Conservation (phyloP, 2,113 vertebrate genomes). For the Salvelinus fontinalis region DNA sequence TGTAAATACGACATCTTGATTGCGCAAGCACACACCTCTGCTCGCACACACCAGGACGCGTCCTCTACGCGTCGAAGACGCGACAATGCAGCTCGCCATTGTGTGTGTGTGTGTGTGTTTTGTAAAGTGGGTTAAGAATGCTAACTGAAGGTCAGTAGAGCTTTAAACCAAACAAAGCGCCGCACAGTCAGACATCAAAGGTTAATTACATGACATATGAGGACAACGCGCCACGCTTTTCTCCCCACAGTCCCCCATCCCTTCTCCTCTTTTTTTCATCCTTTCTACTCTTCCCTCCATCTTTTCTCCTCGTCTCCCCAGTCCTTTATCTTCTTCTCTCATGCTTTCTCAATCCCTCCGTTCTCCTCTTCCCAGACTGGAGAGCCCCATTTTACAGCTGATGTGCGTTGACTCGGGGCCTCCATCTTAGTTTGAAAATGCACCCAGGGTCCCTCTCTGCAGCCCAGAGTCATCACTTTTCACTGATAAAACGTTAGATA, state of each 20-base stretch:
- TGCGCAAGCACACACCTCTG: not conserved
- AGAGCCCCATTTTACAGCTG: conserved; percentile 17
- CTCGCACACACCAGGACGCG: not conserved
- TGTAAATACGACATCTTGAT: too few relatives aligned
- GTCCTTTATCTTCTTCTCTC: not conserved
- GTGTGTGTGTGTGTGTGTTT: conserved; percentile 2
- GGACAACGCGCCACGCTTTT: conserved; percentile 4
- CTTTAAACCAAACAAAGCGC: conserved; percentile 5
- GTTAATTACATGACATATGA: conserved; percentile 58
- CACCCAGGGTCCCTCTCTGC: conserved; percentile 24
- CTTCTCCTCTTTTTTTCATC: not conserved
- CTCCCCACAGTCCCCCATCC: not conserved
- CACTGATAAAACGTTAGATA: conserved; percentile 23
- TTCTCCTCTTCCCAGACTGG: conserved; percentile 20
- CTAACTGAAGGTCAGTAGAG: conserved; percentile 12
- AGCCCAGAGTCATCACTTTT: conserved; percentile 40
- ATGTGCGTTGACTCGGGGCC: conserved; percentile 34
- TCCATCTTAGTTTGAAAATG: conserved; percentile 4
- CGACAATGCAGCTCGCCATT: not conserved
- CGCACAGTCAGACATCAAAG: conserved; percentile 37
- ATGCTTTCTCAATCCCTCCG: not conserved
- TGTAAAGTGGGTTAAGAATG: conserved; percentile 12
- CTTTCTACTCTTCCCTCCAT: too few relatives aligned
- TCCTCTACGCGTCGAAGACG: too few relatives aligned
- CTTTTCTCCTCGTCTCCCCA: conserved; percentile 2